phyloP scores from a whole-genome alignment of 2,888 invertebrate species.

The Sympetrum striolatum region DNA sequence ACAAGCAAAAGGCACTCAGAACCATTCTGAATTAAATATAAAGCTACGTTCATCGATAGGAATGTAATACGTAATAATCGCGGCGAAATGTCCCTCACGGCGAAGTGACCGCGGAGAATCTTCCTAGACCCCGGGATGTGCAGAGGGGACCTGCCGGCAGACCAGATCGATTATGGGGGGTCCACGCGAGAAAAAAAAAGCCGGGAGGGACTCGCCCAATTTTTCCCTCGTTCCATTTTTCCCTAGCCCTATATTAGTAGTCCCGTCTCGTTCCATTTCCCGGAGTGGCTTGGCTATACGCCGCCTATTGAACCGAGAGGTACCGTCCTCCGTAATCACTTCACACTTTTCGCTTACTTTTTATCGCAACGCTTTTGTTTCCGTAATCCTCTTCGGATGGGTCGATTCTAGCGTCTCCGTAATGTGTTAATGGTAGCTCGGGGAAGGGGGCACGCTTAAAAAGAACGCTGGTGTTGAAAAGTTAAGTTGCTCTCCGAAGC shows the following conservation, averaged over 20 bases:
- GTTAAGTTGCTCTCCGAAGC: background rate
- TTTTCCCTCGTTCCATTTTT: background rate
- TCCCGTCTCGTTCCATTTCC: constrained; percentile 23
- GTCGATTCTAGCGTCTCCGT: background rate
- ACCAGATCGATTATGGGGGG: background rate
- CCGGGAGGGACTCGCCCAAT: background rate
- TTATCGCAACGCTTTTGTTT: background rate
- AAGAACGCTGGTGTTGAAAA: background rate
- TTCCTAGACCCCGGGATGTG: too few species aligned
- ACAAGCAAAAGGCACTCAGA: too few species aligned
- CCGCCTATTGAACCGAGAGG: background rate
- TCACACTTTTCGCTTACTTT: background rate
- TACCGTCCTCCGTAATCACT: constrained; percentile 8
- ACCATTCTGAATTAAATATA: too few species aligned
- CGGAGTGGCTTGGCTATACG: background rate
- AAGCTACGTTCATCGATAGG: too few species aligned
- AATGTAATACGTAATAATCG: too few species aligned
- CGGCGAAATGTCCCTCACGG: too few species aligned
- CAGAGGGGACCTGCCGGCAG: background rate
- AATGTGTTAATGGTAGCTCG: background rate
- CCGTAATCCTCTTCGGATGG: background rate
- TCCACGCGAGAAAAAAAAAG: background rate
- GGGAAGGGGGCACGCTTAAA: background rate
- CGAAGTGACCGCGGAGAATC: too few species aligned
- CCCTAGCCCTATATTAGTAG: background rate